Conservation (phyloP, 2,888 invertebrate species). For the Gortyna flavago region DNA sequence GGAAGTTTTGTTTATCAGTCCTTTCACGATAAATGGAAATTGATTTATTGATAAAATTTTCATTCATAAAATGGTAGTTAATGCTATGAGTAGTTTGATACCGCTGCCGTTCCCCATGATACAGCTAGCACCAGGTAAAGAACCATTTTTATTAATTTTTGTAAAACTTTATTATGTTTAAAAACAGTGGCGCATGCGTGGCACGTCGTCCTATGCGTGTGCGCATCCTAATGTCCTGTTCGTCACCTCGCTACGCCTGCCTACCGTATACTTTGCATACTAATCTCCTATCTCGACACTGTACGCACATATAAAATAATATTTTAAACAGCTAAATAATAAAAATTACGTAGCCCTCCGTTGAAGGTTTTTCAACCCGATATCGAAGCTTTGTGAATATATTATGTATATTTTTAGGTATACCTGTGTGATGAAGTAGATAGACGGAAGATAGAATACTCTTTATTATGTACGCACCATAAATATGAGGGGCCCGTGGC, state of each 20-base stretch:
- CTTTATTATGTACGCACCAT: background rate
- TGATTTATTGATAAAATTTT: slow-evolving; percentile 40
- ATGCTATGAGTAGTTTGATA: slow-evolving; percentile 31
- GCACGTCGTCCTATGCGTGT: slow-evolving; percentile 75
- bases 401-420: slow-evolving; percentile 13
- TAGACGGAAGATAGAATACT: background rate
- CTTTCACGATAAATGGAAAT: slow-evolving; percentile 27
- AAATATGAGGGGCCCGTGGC: background rate
- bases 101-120: slow-evolving; percentile 30
- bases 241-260: slow-evolving; percentile 83
- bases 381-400: slow-evolving; percentile 53
- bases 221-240: slow-evolving; percentile 85
- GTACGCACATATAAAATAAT: slow-evolving; percentile 71
- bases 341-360: slow-evolving; percentile 64
- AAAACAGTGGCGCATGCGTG: slow-evolving; percentile 70
- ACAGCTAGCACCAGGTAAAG: slow-evolving; percentile 66
- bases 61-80: slow-evolving; percentile 58
- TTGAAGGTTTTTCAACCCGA: slow-evolving; percentile 68
- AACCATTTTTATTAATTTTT: slow-evolving; percentile 76
- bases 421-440: background rate
- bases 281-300: slow-evolving; percentile 73
- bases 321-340: slow-evolving; percentile 69
- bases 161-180: slow-evolving; percentile 74
- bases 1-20: slow-evolving; percentile 50
- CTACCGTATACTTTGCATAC: slow-evolving; percentile 83